These are phyloP conservation scores for Porites australiensis DNA, from an alignment of 64 coral and sea anemone species.

Conservation along the genomic window DNA sequence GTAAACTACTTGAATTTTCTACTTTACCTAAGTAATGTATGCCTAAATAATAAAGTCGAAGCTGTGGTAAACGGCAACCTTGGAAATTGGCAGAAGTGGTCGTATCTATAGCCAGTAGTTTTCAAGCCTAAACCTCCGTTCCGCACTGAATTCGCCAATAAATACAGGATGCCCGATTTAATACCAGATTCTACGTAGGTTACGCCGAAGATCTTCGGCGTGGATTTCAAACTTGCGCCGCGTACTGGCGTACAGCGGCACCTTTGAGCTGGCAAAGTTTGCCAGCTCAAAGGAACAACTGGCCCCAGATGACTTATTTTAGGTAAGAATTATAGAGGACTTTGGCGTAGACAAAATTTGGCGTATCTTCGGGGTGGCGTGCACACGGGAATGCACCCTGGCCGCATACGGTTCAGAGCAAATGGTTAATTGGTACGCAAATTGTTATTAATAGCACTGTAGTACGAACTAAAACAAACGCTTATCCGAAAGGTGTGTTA, in stretches of 20 bases:
- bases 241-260: too few species aligned
- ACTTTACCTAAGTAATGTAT: constrained; percentile 15
- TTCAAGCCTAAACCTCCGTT: background rate
- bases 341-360: too few species aligned
- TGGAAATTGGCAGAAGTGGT: constrained; percentile 30
- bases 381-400: background rate
- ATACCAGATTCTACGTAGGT: too few species aligned
- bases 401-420: background rate
- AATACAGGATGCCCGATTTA: too few species aligned
- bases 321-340: too few species aligned
- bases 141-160: background rate
- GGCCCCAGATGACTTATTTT: too few species aligned
- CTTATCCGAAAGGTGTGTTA: background rate
- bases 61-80: constrained; percentile 27
- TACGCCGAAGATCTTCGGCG: too few species aligned
- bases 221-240: too few species aligned
- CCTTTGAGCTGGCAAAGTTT: too few species aligned
- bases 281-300: too few species aligned
- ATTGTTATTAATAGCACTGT: background rate
- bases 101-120: background rate
- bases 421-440: background rate
- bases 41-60: background rate
- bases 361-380: too few species aligned
- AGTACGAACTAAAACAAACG: constrained; percentile 5
- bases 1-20: constrained; percentile 54